These are phyloP conservation scores for Tyria jacobaeae DNA, from an alignment of 2,888 invertebrate genomes.

Conservation along the genomic window DNA sequence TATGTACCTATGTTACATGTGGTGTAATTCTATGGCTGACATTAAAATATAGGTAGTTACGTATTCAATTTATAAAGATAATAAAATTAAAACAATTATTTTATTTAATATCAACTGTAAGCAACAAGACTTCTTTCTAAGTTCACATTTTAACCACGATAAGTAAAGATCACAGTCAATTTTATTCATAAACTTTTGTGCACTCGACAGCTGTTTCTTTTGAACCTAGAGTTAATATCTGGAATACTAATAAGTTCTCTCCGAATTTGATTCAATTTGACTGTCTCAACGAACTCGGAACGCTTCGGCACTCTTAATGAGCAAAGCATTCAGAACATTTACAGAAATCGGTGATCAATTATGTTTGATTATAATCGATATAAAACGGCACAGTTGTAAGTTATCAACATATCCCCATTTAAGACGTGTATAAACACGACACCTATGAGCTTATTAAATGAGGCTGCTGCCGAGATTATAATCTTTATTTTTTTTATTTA, in stretches of 20 bases:
- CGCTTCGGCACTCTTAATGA: slow-evolving; percentile 7
- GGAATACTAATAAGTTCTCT: slow-evolving; percentile 44
- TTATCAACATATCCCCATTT: not conserved
- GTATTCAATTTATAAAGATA: too few relatives aligned
- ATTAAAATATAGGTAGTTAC: too few relatives aligned
- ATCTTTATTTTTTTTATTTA: too few relatives aligned
- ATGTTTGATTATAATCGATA: not conserved
- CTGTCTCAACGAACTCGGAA: slow-evolving; percentile 19
- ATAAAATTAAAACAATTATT: too few relatives aligned
- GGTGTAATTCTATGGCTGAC: too few relatives aligned
- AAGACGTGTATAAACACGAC: not conserved
- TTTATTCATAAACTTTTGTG: slow-evolving; percentile 21
- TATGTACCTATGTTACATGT: too few relatives aligned
- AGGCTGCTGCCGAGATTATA: too few relatives aligned
- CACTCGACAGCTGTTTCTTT: slow-evolving; percentile 39
- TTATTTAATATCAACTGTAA: too few relatives aligned
- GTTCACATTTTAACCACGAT: not conserved
- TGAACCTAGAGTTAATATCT: slow-evolving; percentile 24
- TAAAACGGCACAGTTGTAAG: not conserved
- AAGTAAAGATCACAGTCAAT: not conserved
- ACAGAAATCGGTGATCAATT: slow-evolving; percentile 15
- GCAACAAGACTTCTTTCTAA: too few relatives aligned
- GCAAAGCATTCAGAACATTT: not conserved
- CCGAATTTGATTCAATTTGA: slow-evolving; percentile 24
- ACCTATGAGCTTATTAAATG: too few relatives aligned